Evolutionary conservation across 2,888 invertebrate species (phyloP).

Genomic region (Strigamia transsilvanica): DNA sequence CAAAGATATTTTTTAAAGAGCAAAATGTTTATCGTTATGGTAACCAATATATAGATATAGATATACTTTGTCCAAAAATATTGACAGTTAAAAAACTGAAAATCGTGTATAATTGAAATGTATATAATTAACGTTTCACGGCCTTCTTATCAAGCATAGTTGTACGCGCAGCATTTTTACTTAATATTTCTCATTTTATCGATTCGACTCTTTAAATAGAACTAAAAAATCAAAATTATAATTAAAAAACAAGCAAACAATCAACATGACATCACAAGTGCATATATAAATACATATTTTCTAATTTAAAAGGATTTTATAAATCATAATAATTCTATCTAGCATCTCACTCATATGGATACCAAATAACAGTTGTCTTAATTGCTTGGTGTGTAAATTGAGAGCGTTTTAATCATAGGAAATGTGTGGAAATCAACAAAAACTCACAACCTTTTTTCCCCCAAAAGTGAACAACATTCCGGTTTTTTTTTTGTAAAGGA

Average conservation of each 20-base stretch:
- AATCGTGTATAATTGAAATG: constrained; percentile 9
- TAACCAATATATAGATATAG: constrained; percentile 9
- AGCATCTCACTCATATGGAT: too few relatives aligned
- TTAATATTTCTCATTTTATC: not conserved
- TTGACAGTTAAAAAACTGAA: constrained; percentile 32
- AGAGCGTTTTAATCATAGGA: too few relatives aligned
- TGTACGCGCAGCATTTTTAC: not conserved
- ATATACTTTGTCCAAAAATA: constrained; percentile 32
- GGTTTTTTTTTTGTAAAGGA: too few relatives aligned
- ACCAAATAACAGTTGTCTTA: too few relatives aligned
- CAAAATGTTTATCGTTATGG: not conserved
- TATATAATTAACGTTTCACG: not conserved
- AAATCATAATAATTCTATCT: too few relatives aligned
- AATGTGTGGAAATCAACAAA: too few relatives aligned
- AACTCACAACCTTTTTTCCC: too few relatives aligned
- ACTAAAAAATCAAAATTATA: not conserved
- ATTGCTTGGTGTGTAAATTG: too few relatives aligned
- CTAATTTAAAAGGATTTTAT: too few relatives aligned
- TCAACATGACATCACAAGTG: not conserved
- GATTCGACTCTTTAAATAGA: not conserved
- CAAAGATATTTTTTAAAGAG: constrained; percentile 1
- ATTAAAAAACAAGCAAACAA: not conserved
- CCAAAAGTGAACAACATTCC: not conserved
- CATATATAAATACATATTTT: not conserved
- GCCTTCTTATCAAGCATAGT: not conserved